phyloP scores from a whole-genome alignment of 2,797 vertebrate genomes.

The Chelon labrosus region DNA sequence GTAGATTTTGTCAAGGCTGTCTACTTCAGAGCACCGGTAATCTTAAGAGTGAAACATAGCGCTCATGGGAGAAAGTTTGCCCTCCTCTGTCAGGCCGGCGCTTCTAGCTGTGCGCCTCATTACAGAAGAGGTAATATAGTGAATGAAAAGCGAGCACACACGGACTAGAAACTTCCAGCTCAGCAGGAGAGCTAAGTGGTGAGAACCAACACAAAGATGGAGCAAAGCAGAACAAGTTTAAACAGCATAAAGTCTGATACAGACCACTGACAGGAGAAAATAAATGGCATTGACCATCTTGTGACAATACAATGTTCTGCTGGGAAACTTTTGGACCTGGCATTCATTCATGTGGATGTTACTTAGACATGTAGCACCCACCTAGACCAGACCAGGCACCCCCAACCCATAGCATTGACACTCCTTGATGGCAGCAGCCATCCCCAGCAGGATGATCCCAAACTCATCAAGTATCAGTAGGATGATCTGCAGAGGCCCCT shows the following conservation, averaged over 20 bases:
- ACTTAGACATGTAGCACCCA: too few relatives aligned
- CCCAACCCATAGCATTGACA: too few relatives aligned
- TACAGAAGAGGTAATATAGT: slow-evolving; percentile 45
- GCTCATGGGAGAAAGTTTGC: slow-evolving; percentile 45
- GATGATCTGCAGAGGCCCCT: too few relatives aligned
- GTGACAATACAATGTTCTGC: too few relatives aligned
- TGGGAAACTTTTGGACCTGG: too few relatives aligned
- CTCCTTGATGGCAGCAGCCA: too few relatives aligned
- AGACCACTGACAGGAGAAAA: too few relatives aligned
- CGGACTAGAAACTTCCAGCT: slow-evolving; percentile 8
- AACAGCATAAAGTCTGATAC: neutral
- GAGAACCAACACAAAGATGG: slow-evolving; percentile 1
- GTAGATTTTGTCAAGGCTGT: slow-evolving; percentile 34
- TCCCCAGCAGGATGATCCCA: too few relatives aligned
- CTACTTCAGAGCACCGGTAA: slow-evolving; percentile 32
- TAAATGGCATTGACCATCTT: too few relatives aligned
- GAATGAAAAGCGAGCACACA: slow-evolving; percentile 43
- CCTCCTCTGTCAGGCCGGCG: slow-evolving; percentile 41
- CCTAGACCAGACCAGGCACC: too few relatives aligned
- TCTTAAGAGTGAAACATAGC: slow-evolving; percentile 38
- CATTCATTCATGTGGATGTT: too few relatives aligned
- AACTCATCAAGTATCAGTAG: too few relatives aligned
- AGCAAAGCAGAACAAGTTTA: neutral
- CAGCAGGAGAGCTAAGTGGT: slow-evolving; percentile 5
- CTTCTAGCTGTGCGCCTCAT: slow-evolving; percentile 41